Evolutionary conservation across 2,797 vertebrate species (phyloP), one percentile per base, ranked within the genome.

Genomic region (Galaxias olidus): DNA sequence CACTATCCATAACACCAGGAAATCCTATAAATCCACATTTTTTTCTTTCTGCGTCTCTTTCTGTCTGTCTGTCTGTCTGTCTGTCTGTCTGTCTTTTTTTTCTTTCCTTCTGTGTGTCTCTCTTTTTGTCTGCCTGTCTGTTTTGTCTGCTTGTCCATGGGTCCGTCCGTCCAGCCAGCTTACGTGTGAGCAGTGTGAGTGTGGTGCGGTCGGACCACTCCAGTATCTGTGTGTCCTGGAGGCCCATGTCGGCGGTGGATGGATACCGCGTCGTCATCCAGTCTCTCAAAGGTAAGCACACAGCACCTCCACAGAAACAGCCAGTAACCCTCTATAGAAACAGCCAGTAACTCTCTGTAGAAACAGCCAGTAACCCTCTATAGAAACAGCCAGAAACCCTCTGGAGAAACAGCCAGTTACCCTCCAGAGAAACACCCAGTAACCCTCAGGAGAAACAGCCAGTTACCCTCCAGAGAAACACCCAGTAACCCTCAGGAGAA

Each of bases 201-300:
- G 91, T 93, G 60, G 87, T 91, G 47, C 74, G 88, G 9, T 92
- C 91, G 0, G 91, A 92, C 65, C 90, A 92, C 71, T 86, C 88
- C 72, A 91, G 87, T 50, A 87, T 93, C 64, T 94, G 93, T 68
- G 87, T 92, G 61, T 92, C 91, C 1, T 94, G 93, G 93, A 89
- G 90, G 61, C 82, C 90, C 0, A 82, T 90, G 55, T 76, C 86
- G 47, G 84, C 87, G 0, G 88, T 92, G 0, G 87, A 83, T 11
- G 86, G 87, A 4, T 93, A 93, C 69, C 89, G 78, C 4, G 77
- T 93, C 6, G 77, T 91, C 65, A 82, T 93, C 47, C 90, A 93
- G 76, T 89, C 90, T 8, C 76, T 92, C 49, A 89, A 80, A 92
- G 91, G 93, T 94, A 81, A 18, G 14, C 48, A 53, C 49, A 55